phyloP scores from a whole-genome alignment of 1,140 invertebrate genomes.

The Babylonia areolata region DNA sequence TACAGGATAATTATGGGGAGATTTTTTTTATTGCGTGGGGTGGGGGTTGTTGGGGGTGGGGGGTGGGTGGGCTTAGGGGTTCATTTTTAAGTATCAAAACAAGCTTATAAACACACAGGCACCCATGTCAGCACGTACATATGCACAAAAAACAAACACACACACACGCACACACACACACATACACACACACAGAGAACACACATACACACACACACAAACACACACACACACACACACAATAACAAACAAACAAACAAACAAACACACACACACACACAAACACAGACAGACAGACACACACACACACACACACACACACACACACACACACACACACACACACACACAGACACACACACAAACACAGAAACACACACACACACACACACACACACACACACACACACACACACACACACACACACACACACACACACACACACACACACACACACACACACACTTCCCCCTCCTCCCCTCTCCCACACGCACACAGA shows the following conservation, averaged over 20 bases:
- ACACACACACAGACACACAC: background rate
- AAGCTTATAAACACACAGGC: background rate
- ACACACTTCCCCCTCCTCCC: background rate
- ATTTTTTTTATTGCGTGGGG: too few species aligned
- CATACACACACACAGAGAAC: background rate
- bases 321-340: background rate
- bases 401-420: slow-evolving; percentile 7
- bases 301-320: background rate
- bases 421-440: background rate
- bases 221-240: background rate
- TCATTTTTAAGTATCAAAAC: background rate
- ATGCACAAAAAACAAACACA: background rate
- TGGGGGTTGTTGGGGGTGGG: too few species aligned
- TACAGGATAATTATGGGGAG: too few species aligned
- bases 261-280: background rate
- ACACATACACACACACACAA: background rate
- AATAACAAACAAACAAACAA: background rate
- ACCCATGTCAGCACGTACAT: background rate
- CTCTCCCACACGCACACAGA: background rate
- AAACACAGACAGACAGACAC: too few species aligned
- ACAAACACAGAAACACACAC: background rate
- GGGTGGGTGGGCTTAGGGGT: too few species aligned
- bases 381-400: slow-evolving; percentile 3
- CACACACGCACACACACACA: background rate
- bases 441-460: slow-evolving; percentile 7